These are phyloP conservation scores for Ceryle rudis DNA, from an alignment of 2,797 vertebrate species.

Conservation along the genomic window DNA sequence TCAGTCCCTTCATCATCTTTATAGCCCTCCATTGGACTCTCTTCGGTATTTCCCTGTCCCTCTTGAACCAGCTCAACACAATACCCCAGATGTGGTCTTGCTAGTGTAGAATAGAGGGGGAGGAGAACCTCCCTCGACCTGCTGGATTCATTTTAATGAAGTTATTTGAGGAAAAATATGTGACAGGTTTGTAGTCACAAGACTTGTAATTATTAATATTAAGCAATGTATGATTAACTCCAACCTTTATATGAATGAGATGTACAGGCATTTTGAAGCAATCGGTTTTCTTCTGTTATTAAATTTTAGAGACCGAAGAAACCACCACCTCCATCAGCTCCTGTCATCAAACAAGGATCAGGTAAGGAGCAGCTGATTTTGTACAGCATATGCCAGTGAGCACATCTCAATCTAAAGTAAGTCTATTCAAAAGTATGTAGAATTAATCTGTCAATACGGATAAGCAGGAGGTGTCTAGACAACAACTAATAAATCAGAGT, in stretches of 20 bases:
- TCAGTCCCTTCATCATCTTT: too few species aligned
- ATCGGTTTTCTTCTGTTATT: constrained; percentile 46
- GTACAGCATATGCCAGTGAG: background rate
- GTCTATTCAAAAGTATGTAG: background rate
- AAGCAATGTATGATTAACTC: background rate
- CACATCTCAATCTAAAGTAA: background rate
- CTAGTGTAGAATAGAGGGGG: too few species aligned
- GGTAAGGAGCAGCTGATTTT: constrained; percentile 79
- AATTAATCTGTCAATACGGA: background rate
- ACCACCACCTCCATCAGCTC: constrained; percentile 92
- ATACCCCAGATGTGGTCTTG: too few species aligned
- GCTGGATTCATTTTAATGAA: background rate
- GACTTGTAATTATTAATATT: constrained; percentile 33
- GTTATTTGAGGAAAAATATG: constrained; percentile 34
- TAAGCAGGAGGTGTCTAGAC: background rate
- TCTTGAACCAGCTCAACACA: too few species aligned
- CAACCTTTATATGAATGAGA: background rate
- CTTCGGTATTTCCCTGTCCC: too few species aligned
- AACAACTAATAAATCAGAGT: background rate
- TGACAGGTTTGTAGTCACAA: background rate
- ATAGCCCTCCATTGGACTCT: too few species aligned
- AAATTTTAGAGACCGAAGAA: constrained; percentile 96
- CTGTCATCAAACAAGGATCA: constrained; percentile 87
- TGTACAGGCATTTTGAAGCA: constrained; percentile 26
- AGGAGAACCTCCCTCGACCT: too few species aligned